Base-by-base conservation (phyloP, 2,888 invertebrate species). In the Volucella inanis region DNA sequence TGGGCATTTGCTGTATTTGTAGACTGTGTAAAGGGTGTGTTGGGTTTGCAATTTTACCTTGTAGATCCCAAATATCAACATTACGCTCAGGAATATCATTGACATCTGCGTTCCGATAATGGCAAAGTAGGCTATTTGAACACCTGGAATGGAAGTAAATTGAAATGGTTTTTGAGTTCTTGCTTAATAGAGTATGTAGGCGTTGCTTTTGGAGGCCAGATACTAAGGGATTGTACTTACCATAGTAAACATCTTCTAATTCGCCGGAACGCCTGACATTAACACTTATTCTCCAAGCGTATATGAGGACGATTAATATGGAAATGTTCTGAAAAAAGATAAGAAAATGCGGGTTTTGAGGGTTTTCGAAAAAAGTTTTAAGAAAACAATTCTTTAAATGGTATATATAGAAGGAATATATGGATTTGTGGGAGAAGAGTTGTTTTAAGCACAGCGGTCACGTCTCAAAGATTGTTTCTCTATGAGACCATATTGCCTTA, bases 31-130 rank as follows among this genome's bases (percentile, higher is more conserved):
- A 22, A 15, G 10, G 12, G n/a, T 41, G 8, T 74, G 45, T 76
- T 62, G 57, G 50, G 59, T 74, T 79, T 79, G 50, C 61, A 62
- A 80, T 88, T 94, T 95, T 92, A 96, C 96, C 94, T 95, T 95
- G 93, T 95, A 94, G 91, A 96, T 95, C 87, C 96, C 96, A 91
- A 95, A 94, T 89, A 96, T 94, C 78, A 96, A 92, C 88, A 95
- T 93, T 92, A 95, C 93, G 90, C 95, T 96, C 75, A 96, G 93
- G 78, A 95, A 92, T 87, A 95, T 94, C 95, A 96, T 95, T 89
- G 95, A 95, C 93, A 96, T 94, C 92, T 96, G 96, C 61, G 96
- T 96, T 90, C 95, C 95, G 91, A 96, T 96, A 89, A 96, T 96
- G 89, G 96, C 95, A 89, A 95, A 93, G 92, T 96, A 95, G 88